Conservation (phyloP, 23 tunicate genomes). For the Trididemnum nubilum region DNA sequence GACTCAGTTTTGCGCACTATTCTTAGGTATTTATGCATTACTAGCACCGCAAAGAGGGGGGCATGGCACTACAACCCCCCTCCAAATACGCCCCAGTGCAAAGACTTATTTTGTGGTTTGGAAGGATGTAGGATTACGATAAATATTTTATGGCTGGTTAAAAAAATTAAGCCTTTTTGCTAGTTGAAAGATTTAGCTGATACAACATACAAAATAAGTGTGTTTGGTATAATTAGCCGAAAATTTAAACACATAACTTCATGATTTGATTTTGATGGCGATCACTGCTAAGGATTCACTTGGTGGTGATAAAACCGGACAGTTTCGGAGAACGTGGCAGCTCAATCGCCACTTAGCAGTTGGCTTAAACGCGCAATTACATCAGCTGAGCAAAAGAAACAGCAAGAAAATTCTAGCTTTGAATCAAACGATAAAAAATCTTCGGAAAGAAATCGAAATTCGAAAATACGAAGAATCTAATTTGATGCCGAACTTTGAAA, state of each 20-base stretch:
- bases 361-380: not conserved
- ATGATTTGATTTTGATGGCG: not conserved
- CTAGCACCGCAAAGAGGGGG: too few species aligned
- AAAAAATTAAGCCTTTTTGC: too few species aligned
- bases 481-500: not conserved
- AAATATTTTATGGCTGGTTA: too few species aligned
- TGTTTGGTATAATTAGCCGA: too few species aligned
- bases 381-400: not conserved
- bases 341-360: conserved; percentile 1
- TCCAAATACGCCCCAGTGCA: too few species aligned
- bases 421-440: not conserved
- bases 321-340: conserved; percentile 14
- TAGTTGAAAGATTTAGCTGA: not conserved
- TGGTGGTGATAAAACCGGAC: not conserved
- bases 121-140: too few species aligned
- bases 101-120: too few species aligned
- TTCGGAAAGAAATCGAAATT: not conserved
- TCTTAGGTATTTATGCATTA: too few species aligned
- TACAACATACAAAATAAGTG: too few species aligned
- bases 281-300: not conserved
- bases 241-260: too few species aligned
- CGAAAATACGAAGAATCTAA: conserved; percentile 5
- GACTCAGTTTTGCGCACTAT: too few species aligned
- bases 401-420: not conserved
- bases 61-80: too few species aligned